Conservation (phyloP, 2,113 vertebrate species). For the Laticauda colubrina region DNA sequence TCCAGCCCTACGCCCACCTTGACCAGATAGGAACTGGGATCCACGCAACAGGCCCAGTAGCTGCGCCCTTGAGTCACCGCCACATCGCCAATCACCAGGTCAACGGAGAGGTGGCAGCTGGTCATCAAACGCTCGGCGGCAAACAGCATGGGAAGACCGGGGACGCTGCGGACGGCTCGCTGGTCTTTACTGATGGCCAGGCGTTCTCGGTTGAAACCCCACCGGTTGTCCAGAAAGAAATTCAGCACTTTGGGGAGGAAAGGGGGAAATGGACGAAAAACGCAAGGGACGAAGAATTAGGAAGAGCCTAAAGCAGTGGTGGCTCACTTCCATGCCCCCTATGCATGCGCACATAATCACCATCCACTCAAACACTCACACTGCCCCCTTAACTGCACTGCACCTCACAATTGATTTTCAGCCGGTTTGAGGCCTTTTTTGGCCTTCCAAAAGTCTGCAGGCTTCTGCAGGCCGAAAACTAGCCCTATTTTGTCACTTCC, state of each 20-base stretch:
- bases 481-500: too few relatives aligned
- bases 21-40: conserved; percentile 93
- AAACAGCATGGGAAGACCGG: conserved; percentile 83
- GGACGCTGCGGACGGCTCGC: conserved; percentile 88
- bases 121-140: conserved; percentile 88
- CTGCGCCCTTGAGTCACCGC: conserved; percentile 89
- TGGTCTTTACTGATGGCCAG: conserved; percentile 90
- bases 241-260: conserved; percentile 78
- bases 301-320: too few relatives aligned
- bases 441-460: too few relatives aligned
- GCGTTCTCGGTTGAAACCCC: conserved; percentile 88
- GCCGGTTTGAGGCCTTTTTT: too few relatives aligned
- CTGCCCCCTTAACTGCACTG: too few relatives aligned
- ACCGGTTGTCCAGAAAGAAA: conserved; percentile 92
- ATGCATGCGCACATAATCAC: too few relatives aligned
- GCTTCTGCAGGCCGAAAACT: too few relatives aligned
- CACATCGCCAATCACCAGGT: conserved; percentile 84
- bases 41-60: conserved; percentile 96
- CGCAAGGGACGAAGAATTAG: background rate
- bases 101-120: conserved; percentile 90
- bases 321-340: too few relatives aligned
- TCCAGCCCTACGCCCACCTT: conserved; percentile 95
- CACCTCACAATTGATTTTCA: too few relatives aligned
- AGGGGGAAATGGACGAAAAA: background rate
- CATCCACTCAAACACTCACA: too few relatives aligned